These are phyloP conservation scores for Zaprionus nigranus DNA, from an alignment of 1,140 invertebrate genomes.

Conservation along the genomic window DNA sequence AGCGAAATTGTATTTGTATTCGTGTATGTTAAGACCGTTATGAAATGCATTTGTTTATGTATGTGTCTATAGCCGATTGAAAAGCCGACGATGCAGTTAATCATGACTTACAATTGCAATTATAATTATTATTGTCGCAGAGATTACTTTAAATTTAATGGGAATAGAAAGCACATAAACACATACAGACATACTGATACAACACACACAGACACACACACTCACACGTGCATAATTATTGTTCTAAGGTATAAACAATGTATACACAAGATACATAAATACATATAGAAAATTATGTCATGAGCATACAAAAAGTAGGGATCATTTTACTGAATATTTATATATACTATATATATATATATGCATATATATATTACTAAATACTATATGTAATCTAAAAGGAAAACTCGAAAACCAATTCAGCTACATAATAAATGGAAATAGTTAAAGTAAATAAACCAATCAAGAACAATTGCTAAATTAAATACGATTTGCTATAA, in stretches of 20 bases:
- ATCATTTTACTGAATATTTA: slow-evolving; percentile 77
- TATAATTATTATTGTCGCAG: slow-evolving; percentile 78
- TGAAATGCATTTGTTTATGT: slow-evolving; percentile 71
- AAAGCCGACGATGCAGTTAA: slow-evolving; percentile 8
- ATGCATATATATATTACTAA: slow-evolving; percentile 45
- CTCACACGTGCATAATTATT: slow-evolving; percentile 51
- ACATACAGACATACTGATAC: slow-evolving; percentile 25
- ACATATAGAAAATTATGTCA: slow-evolving; percentile 78
- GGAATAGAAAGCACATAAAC: slow-evolving; percentile 34
- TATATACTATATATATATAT: slow-evolving; percentile 33
- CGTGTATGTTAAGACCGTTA: slow-evolving; percentile 49
- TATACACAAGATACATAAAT: slow-evolving; percentile 71
- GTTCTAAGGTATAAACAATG: slow-evolving; percentile 70
- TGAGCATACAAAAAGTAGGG: slow-evolving; percentile 83
- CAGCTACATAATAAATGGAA: slow-evolving; percentile 56
- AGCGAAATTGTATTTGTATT: slow-evolving; percentile 60
- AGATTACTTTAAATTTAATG: slow-evolving; percentile 80
- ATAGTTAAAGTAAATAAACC: slow-evolving; percentile 46
- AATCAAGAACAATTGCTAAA: slow-evolving; percentile 61
- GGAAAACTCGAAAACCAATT: slow-evolving; percentile 37
- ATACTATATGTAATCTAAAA: slow-evolving; percentile 70
- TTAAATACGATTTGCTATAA: slow-evolving; percentile 74
- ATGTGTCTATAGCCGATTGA: slow-evolving; percentile 65
- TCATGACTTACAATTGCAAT: slow-evolving; percentile 38
- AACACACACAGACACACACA: slow-evolving; percentile 15